These are phyloP conservation scores for Phlogophora meticulosa DNA, from an alignment of 2,888 invertebrate species.

Conservation along the genomic window DNA sequence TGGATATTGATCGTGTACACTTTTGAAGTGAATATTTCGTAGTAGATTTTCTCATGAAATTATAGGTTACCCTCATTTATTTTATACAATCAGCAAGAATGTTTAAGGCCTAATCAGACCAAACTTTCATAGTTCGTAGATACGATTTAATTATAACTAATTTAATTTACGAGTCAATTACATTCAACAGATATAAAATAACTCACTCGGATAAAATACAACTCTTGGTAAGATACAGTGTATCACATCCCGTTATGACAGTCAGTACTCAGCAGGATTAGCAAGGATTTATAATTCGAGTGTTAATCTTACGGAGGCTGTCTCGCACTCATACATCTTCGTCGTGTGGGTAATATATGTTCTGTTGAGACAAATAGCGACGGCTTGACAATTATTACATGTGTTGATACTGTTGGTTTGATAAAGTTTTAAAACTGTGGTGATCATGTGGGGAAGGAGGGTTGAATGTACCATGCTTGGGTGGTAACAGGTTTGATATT, in stretches of 20 bases:
- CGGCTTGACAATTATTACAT: constrained; percentile 32
- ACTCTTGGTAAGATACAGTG: neutral
- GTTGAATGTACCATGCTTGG: neutral
- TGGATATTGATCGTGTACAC: too few species aligned
- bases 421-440: neutral
- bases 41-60: too few species aligned
- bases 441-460: neutral
- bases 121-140: too few species aligned
- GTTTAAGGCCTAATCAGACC: too few species aligned
- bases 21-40: too few species aligned
- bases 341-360: constrained; percentile 13
- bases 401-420: neutral
- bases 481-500: neutral
- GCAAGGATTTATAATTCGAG: constrained; percentile 22
- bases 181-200: too few species aligned
- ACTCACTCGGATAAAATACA: neutral
- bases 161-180: too few species aligned
- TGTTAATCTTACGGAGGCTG: constrained; percentile 12
- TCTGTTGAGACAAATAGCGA: constrained; percentile 21
- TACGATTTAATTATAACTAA: too few species aligned
- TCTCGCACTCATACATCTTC: constrained; percentile 21
- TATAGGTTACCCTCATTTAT: too few species aligned
- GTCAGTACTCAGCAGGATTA: constrained; percentile 19
- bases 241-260: neutral
- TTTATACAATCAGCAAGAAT: too few species aligned